These are phyloP conservation scores for Drepana arcuata DNA, from an alignment of 1,140 invertebrate species.

Conservation along the genomic window DNA sequence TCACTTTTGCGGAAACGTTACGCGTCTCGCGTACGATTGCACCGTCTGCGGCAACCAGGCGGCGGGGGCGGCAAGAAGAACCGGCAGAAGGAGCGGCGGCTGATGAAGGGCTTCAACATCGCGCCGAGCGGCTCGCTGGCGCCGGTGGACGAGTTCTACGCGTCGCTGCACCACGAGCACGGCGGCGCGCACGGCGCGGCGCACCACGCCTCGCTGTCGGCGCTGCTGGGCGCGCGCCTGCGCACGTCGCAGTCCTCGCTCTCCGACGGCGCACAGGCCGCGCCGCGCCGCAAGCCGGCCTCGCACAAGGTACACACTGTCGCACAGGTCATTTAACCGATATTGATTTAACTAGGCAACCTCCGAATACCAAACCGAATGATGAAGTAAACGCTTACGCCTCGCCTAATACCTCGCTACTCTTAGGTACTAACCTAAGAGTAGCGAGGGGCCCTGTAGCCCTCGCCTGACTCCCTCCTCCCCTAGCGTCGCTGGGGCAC, in stretches of 20 bases:
- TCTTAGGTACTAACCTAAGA: no score
- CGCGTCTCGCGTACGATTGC: neutral
- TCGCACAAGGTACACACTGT: constrained; percentile 38
- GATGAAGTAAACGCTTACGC: no score
- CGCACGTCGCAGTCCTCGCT: constrained; percentile 51
- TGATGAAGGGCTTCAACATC: constrained; percentile 97
- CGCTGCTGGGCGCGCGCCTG: constrained; percentile 47
- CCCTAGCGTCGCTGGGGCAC: constrained; percentile 84
- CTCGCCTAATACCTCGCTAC: no score
- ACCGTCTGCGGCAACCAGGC: constrained; percentile 34
- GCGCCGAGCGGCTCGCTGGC: constrained; percentile 78
- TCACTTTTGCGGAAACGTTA: neutral
- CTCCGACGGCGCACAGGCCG: constrained; percentile 33
- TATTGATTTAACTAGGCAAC: no score
- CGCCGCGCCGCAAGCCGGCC: constrained; percentile 8
- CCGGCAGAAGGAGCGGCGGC: constrained; percentile 89
- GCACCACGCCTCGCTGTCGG: constrained; percentile 54
- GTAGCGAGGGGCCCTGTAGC: no score
- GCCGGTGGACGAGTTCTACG: constrained; percentile 83
- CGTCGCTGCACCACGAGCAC: constrained; percentile 77
- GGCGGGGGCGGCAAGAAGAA: constrained; percentile 94
- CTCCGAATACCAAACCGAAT: no score
- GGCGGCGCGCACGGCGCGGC: constrained; percentile 38
- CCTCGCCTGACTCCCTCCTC: constrained; percentile 74
- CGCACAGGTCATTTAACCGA: no score